Evolutionary conservation across 2,888 invertebrate genomes (phyloP), one percentile per base, ranked within the genome.

Genomic region (Aporophyla nigra): DNA sequence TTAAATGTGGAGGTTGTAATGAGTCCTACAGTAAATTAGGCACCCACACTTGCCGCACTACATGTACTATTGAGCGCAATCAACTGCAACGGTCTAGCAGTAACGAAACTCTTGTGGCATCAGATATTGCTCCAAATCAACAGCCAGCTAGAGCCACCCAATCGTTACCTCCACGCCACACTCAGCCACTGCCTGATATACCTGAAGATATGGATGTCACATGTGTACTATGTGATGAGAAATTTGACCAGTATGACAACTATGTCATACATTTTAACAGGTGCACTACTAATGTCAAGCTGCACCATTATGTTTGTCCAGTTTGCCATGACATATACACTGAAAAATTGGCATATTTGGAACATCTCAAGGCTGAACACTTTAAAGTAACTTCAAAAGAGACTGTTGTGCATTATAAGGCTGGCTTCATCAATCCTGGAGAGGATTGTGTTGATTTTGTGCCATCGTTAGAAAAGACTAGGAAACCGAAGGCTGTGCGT

Each of bases 221-320:
- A 61, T 96, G 96, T 88, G 93, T 96, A 40, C 92, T 96, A 4
- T 96, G 96, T 89, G 96, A 96, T 91, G 93, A 94, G 65, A 93
- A 93, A 83, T 96, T 93, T 91, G 91, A 94, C 70, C 90, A 94
- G 69, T 96, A 95, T 90, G 93, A 95, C 76, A 90, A 91, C 73
- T 96, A 96, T 91, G 94, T 94, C 1, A 87, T 87, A 76, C 96
- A 96, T 84, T 87, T 96, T n/a, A 95, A 96, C 80, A 94, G 92
- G 85, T 96, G 96, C 87, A 96, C 95, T 62, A 94, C 93, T 24
- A 96, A 96, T 93, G 96, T 96, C 2, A 96, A 96, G 86, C 89
- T 96, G 62, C 96, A 95, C 75, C 96, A 96, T 82, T 95, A 91
- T 88, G 96, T 96, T 9, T 96, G 96, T 83, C 95, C 96, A 0